Conservation (phyloP, 2,113 vertebrate species). For the Terrapene triunguis region DNA sequence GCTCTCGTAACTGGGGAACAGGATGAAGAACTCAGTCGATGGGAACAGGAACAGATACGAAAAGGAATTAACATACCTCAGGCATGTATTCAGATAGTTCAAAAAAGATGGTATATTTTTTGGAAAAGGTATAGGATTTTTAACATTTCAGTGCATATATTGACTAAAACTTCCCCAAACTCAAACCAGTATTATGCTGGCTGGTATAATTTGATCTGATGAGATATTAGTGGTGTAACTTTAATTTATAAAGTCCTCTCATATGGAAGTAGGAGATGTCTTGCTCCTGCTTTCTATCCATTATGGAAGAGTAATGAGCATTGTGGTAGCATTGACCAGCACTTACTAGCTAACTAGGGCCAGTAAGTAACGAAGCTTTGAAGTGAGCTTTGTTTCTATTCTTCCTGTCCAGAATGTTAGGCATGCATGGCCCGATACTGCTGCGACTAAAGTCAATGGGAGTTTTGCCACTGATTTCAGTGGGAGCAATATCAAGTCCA, state of each 20-base stretch:
- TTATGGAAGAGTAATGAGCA: not conserved
- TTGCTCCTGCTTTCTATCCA: not conserved
- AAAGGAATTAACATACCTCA: slow-evolving; percentile 99
- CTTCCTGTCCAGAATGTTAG: not conserved
- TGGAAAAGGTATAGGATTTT: not conserved
- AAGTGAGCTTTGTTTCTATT: not conserved
- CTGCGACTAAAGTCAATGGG: not conserved
- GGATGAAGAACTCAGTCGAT: slow-evolving; percentile 96
- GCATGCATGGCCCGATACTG: not conserved
- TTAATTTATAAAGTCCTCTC: not conserved
- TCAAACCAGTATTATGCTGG: not conserved
- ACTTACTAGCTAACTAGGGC: not conserved
- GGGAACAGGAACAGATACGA: slow-evolving; percentile 99
- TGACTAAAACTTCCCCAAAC: not conserved
- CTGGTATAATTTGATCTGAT: not conserved
- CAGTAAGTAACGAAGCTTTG: not conserved
- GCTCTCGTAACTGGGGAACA: slow-evolving; percentile 90
- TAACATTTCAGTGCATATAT: not conserved
- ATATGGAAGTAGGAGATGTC: accelerated
- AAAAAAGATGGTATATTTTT: not conserved
- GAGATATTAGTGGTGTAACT: not conserved
- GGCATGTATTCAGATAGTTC: slow-evolving; percentile 75
- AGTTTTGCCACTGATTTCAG: not conserved
- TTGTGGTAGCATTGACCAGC: not conserved
- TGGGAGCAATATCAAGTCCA: not conserved